phyloP scores from a whole-genome alignment of 2,113 vertebrate genomes.

The Pseudopodoces humilis region DNA sequence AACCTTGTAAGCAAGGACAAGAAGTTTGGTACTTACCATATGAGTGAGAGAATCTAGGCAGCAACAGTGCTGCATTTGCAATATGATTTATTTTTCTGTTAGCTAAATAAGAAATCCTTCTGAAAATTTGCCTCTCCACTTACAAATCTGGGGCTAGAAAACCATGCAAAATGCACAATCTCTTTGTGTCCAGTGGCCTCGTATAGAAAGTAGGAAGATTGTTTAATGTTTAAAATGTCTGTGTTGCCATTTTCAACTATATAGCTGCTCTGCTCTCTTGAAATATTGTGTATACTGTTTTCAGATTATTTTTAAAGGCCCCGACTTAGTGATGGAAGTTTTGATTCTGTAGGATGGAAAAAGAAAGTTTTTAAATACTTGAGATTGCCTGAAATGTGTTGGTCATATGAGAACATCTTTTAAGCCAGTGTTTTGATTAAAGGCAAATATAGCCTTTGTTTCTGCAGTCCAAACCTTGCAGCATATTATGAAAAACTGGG shows the following conservation, averaged over 20 bases:
- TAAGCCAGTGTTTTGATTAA: neutral
- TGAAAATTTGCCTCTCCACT: neutral
- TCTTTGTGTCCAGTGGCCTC: neutral
- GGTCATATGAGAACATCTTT: neutral
- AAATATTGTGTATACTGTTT: neutral
- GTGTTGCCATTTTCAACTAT: neutral
- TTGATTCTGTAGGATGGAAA: neutral
- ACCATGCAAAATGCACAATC: neutral
- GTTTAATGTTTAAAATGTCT: neutral
- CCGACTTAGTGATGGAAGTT: neutral
- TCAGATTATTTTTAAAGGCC: neutral
- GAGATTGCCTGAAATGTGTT: neutral
- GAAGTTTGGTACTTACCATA: neutral
- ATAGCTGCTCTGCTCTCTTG: neutral
- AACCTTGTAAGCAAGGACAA: constrained; percentile 10
- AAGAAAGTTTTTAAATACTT: neutral
- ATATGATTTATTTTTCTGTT: neutral
- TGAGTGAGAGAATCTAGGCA: neutral
- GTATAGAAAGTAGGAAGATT: neutral
- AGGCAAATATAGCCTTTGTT: neutral
- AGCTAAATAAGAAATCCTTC: neutral
- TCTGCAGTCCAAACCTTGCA: neutral
- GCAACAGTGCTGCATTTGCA: neutral
- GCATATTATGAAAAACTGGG: neutral
- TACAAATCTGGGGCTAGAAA: neutral